phyloP scores from a whole-genome alignment of 30 jellyfish, hydroid and myxozoan genomes.

The Catostylus mosaicus region DNA sequence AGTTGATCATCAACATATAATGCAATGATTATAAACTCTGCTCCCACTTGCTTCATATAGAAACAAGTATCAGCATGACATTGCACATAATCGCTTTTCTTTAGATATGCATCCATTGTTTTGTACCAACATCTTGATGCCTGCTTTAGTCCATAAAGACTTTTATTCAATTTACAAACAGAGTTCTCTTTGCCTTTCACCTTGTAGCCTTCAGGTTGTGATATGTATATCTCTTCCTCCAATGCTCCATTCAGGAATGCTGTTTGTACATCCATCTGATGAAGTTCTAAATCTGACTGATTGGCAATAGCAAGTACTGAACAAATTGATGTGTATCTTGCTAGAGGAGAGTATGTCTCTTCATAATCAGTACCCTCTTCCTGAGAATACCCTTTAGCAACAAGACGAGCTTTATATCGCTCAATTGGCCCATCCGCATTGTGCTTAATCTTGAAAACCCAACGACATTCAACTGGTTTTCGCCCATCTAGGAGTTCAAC shows the following conservation, averaged over 20 bases:
- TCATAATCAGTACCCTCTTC: slow-evolving; percentile 44
- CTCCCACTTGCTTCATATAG: slow-evolving; percentile 34
- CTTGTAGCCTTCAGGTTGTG: slow-evolving; percentile 44
- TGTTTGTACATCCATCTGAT: slow-evolving; percentile 33
- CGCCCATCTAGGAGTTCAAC: slow-evolving; percentile 48
- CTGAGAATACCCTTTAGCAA: slow-evolving; percentile 60
- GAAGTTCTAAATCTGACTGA: slow-evolving; percentile 10
- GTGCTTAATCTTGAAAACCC: slow-evolving; percentile 47
- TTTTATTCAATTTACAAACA: slow-evolving; percentile 53
- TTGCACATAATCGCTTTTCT: slow-evolving; percentile 29
- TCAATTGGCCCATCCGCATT: slow-evolving; percentile 52
- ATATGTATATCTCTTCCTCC: slow-evolving; percentile 45
- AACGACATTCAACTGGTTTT: slow-evolving; percentile 39
- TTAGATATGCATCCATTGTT: slow-evolving; percentile 39
- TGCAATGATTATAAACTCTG: slow-evolving; percentile 11
- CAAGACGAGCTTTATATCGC: slow-evolving; percentile 48
- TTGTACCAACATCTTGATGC: slow-evolving; percentile 67
- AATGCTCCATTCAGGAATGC: slow-evolving; percentile 55
- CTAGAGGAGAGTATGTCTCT: slow-evolving; percentile 21
- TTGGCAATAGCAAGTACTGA: slow-evolving; percentile 28
- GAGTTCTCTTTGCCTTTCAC: slow-evolving; percentile 26
- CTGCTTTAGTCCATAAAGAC: slow-evolving; percentile 62
- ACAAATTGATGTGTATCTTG: slow-evolving; percentile 6
- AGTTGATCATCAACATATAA: slow-evolving; percentile 40
- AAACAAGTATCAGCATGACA: slow-evolving; percentile 27